Percentiles rank a stretch among this genome's conserved stretches.
phyloP scores from a whole-genome alignment of 2,888 invertebrate genomes.

The Malachius bipustulatus region DNA sequence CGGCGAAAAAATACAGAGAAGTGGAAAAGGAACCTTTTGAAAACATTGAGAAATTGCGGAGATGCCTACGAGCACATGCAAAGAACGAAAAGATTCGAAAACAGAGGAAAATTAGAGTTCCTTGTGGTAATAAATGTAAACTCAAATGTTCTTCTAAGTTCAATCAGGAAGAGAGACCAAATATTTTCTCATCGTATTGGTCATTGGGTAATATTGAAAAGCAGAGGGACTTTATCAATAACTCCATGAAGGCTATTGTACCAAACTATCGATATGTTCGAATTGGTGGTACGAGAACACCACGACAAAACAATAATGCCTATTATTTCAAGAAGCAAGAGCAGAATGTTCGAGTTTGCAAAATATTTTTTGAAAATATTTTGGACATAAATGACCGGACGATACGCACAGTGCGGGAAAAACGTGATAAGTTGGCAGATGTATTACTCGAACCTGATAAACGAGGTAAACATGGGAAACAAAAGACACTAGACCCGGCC shows the following conservation, averaged over 20 bases:
- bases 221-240: conserved; percentile 8
- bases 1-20: too few species aligned
- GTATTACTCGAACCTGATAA: too few species aligned
- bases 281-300: conserved; percentile 7
- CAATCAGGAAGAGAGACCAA: conserved; percentile 6
- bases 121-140: conserved; percentile 8
- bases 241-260: conserved; percentile 5
- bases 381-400: conserved; percentile 4
- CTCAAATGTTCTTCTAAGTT: conserved; percentile 8
- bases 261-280: conserved; percentile 7
- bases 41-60: conserved; percentile 8
- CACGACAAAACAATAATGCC: conserved; percentile 8
- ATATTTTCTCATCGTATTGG: conserved; percentile 8
- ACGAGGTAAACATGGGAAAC: too few species aligned
- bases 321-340: conserved; percentile 8
- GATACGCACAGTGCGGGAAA: conserved; percentile 2
- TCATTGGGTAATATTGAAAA: conserved; percentile 5
- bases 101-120: conserved; percentile 8
- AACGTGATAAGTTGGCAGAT: too few species aligned
- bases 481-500: too few species aligned
- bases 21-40: conserved; percentile 7
- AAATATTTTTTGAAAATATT: conserved; percentile 6
- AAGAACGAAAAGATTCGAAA: conserved; percentile 4
- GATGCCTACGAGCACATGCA: conserved; percentile 6
- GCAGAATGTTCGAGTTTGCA: conserved; percentile 2